Conservation (phyloP, 2,113 vertebrate species). For the Syngnathoides biaculeatus region DNA sequence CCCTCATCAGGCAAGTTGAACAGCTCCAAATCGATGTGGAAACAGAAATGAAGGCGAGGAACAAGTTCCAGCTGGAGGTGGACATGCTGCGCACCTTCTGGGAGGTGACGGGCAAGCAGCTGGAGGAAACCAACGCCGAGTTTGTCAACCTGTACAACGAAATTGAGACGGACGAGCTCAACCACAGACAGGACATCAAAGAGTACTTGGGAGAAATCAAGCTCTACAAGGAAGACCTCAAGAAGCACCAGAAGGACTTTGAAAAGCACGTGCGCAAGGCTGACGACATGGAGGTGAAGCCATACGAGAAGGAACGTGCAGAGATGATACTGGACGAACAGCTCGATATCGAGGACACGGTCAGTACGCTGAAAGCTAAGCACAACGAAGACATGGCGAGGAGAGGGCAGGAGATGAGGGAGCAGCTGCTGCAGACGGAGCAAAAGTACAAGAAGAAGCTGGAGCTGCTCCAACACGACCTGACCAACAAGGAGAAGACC, state of each 20-base stretch:
- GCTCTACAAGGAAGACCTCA: conserved; percentile 4
- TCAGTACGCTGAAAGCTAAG: background rate
- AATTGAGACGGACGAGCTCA: conserved; percentile 6
- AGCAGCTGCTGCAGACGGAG: conserved; percentile 8
- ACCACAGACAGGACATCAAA: conserved; percentile 7
- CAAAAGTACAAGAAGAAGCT: conserved; percentile 8
- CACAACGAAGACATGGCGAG: conserved; percentile 3
- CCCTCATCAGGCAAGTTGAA: background rate
- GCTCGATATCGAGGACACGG: conserved; percentile 2
- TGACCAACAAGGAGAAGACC: conserved; percentile 11
- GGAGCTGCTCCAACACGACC: conserved; percentile 10
- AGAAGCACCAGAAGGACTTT: conserved; percentile 2
- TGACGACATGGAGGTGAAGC: background rate
- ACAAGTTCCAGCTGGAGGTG: conserved; percentile 11
- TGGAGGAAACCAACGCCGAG: background rate
- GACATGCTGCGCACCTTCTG: conserved; percentile 6
- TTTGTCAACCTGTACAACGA: conserved; percentile 4
- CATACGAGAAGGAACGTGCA: conserved; percentile 2
- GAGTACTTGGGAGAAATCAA: conserved; percentile 10
- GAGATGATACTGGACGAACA: conserved; percentile 7
- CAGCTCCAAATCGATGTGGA: conserved; percentile 7
- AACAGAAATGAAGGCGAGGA: conserved; percentile 2
- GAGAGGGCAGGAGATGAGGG: background rate
- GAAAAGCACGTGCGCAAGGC: background rate
- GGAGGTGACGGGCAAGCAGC: conserved; percentile 5